phyloP scores from a whole-genome alignment of 2,888 invertebrate genomes.

The Lutraria lutraria region DNA sequence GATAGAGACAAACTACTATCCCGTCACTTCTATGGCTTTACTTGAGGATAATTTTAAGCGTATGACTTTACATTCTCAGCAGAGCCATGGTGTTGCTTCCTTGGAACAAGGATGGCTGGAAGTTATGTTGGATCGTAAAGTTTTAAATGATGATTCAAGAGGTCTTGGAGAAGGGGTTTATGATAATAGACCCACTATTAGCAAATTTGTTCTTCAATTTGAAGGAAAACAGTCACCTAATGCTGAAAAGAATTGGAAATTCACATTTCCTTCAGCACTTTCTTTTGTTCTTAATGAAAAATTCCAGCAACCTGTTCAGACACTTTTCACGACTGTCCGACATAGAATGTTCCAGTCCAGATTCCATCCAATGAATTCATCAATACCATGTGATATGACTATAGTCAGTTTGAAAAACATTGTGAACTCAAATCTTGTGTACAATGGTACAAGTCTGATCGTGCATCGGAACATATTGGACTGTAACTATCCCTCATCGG shows the following conservation, averaged over 20 bases:
- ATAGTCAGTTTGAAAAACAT: constrained; percentile 80
- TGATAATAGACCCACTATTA: constrained; percentile 81
- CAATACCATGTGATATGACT: constrained; percentile 81
- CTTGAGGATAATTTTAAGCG: constrained; percentile 81
- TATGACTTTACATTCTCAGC: constrained; percentile 81
- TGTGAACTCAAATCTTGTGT: constrained; percentile 76
- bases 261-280: constrained; percentile 77
- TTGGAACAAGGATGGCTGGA: constrained; percentile 83
- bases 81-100: constrained; percentile 84
- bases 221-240: constrained; percentile 69
- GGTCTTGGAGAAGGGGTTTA: constrained; percentile 84
- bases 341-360: constrained; percentile 70
- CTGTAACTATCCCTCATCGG: constrained; percentile 76
- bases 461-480: constrained; percentile 79
- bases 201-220: constrained; percentile 79
- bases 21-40: constrained; percentile 83
- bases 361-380: constrained; percentile 70
- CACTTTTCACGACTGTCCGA: constrained; percentile 74
- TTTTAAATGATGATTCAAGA: constrained; percentile 83
- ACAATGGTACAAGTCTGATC: constrained; percentile 80
- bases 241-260: constrained; percentile 50
- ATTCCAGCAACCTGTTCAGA: constrained; percentile 77
- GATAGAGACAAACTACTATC: constrained; percentile 85
- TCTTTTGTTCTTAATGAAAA: constrained; percentile 71
- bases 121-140: constrained; percentile 85